A percentile compares a stretch with the other conserved stretches of the same genome.
These are phyloP conservation scores for Babylonia areolata DNA, from an alignment of 1,140 invertebrate species.

Conservation along the genomic window DNA sequence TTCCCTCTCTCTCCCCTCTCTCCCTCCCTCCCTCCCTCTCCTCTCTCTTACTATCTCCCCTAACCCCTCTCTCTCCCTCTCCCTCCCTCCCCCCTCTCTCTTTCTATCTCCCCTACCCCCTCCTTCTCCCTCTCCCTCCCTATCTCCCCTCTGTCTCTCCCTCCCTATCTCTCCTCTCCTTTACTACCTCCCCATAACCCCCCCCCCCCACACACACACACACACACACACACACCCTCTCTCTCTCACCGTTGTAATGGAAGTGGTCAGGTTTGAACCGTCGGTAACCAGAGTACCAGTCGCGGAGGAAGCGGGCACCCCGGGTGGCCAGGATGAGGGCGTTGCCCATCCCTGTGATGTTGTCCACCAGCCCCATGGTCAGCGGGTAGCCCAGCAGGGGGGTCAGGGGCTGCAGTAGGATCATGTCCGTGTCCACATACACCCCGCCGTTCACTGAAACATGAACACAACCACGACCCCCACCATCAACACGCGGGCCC, in stretches of 20 bases:
- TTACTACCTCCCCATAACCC: too few relatives aligned
- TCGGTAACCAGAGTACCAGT: conserved; percentile 40
- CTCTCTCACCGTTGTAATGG: conserved; percentile 17
- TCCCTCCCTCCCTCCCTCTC: too few relatives aligned
- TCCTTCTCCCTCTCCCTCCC: too few relatives aligned
- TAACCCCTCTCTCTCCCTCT: too few relatives aligned
- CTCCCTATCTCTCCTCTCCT: too few relatives aligned
- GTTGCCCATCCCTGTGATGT: conserved; percentile 47
- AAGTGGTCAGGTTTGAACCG: conserved; percentile 28
- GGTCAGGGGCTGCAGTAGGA: conserved; percentile 51
- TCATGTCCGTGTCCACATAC: conserved; percentile 58
- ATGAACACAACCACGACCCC: not conserved
- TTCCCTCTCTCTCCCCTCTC: too few relatives aligned
- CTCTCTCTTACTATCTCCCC: too few relatives aligned
- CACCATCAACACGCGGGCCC: not conserved
- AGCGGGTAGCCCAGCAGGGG: conserved; percentile 42
- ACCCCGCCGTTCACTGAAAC: conserved; percentile 57
- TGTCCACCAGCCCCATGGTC: conserved; percentile 49
- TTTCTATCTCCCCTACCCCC: too few relatives aligned
- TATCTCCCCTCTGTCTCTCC: too few relatives aligned
- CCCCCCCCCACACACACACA: conserved; percentile 32
- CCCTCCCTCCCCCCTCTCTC: too few relatives aligned
- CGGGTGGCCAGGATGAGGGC: conserved; percentile 46
- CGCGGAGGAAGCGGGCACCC: conserved; percentile 40
- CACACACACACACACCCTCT: conserved; percentile 10